A percentile compares a stretch with the other conserved stretches of the same genome.
Evolutionary conservation across 2,888 invertebrate species (phyloP).

Genomic region (Latrodectus hesperus): DNA sequence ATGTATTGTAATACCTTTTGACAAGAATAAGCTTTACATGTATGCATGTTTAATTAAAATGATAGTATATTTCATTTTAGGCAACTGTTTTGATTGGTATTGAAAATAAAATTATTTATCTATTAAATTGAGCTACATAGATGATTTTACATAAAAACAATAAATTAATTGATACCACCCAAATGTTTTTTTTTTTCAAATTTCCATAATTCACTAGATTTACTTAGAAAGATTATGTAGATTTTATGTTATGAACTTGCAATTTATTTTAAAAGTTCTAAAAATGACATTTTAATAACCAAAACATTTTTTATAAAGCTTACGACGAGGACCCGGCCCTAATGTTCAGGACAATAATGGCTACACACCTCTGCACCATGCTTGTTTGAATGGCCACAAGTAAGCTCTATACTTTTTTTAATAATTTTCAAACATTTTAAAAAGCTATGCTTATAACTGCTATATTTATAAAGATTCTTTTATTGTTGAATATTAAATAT

Average conservation of each 20-base stretch:
- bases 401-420: slow-evolving; percentile 76
- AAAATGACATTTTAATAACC: not conserved
- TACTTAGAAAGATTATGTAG: not conserved
- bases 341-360: slow-evolving; percentile 95
- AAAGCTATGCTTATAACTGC: too few relatives aligned
- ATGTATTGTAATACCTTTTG: too few relatives aligned
- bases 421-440: not conserved
- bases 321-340: slow-evolving; percentile 90
- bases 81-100: too few relatives aligned
- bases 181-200: not conserved
- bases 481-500: too few relatives aligned
- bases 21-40: too few relatives aligned
- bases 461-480: too few relatives aligned
- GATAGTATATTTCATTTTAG: too few relatives aligned
- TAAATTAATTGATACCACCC: not conserved
- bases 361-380: slow-evolving; percentile 94
- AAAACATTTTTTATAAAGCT: slow-evolving; percentile 77
- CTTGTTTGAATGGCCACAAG: slow-evolving; percentile 94
- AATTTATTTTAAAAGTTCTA: not conserved
- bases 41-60: too few relatives aligned
- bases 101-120: too few relatives aligned
- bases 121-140: too few relatives aligned
- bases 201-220: not conserved
- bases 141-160: not conserved
- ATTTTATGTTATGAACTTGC: not conserved